These are phyloP conservation scores for Phengaris alcon DNA, from an alignment of 2,888 invertebrate genomes.

Conservation along the genomic window DNA sequence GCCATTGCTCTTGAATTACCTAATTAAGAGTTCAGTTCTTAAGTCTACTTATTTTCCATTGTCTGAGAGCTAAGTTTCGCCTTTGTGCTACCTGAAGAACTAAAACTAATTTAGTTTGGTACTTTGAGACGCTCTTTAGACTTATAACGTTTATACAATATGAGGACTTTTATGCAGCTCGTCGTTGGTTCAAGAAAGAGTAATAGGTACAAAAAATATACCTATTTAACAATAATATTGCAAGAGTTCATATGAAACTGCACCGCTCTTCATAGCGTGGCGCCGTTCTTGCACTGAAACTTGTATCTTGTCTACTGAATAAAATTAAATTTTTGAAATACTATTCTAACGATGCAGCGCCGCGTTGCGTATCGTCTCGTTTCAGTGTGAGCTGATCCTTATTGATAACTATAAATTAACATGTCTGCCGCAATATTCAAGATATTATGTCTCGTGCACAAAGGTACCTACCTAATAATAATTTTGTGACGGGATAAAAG, in stretches of 20 bases:
- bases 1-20: slow-evolving; percentile 8
- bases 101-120: slow-evolving; percentile 19
- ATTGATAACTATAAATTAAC: not conserved
- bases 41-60: slow-evolving; percentile 19
- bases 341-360: too few relatives aligned
- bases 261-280: too few relatives aligned
- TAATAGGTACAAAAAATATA: too few relatives aligned
- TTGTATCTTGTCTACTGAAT: too few relatives aligned
- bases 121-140: slow-evolving; percentile 14
- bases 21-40: slow-evolving; percentile 19
- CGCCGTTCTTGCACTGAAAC: too few relatives aligned
- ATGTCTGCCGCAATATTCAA: not conserved
- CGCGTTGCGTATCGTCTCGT: too few relatives aligned
- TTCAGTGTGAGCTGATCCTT: not conserved
- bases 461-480: not conserved
- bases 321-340: too few relatives aligned
- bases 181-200: not conserved
- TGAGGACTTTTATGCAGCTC: not conserved
- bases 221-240: too few relatives aligned
- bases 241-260: too few relatives aligned
- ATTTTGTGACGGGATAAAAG: not conserved
- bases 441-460: not conserved
- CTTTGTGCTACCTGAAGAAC: slow-evolving; percentile 16
- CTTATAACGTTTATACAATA: slow-evolving; percentile 1
- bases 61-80: slow-evolving; percentile 15